Evolutionary conservation across 1,140 invertebrate genomes (phyloP).

Genomic region (Microplitis demolitor): DNA sequence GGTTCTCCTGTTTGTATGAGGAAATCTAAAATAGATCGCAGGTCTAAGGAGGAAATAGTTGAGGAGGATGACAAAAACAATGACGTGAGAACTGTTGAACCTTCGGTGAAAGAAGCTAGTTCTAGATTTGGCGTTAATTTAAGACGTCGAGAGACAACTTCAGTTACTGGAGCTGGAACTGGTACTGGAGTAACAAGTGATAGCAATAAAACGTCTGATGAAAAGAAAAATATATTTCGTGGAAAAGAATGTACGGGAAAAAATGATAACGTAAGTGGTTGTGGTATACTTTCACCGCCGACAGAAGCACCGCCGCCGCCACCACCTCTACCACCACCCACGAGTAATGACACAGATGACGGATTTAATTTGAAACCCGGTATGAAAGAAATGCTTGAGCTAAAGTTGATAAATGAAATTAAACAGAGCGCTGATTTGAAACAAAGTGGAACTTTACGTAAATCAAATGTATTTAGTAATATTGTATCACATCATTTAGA

Average conservation of each 20-base stretch:
- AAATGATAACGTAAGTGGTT: conserved; percentile 10
- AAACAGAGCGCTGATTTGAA: conserved; percentile 77
- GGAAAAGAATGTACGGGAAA: conserved; percentile 41
- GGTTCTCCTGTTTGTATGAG: conserved; percentile 53
- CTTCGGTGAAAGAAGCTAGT: conserved; percentile 73
- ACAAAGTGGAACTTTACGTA: conserved; percentile 39
- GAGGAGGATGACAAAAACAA: conserved; percentile 56
- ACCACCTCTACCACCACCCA: conserved; percentile 28
- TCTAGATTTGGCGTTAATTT: conserved; percentile 75
- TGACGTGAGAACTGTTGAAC: conserved; percentile 69
- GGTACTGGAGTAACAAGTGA: too few relatives aligned
- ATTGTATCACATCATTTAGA: conserved; percentile 42
- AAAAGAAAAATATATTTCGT: conserved; percentile 44
- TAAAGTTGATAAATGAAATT: conserved; percentile 80
- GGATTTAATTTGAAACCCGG: conserved; percentile 56
- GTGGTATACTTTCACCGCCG: conserved; percentile 27
- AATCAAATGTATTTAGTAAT: conserved; percentile 37
- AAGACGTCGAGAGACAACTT: conserved; percentile 67
- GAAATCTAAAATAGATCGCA: conserved; percentile 51
- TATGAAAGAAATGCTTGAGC: conserved; percentile 80
- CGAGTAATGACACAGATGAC: conserved; percentile 25
- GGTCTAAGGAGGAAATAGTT: conserved; percentile 47
- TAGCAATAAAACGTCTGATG: conserved; percentile 58
- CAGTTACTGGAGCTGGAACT: conserved; percentile 57
- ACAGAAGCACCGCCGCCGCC: conserved; percentile 45